Evolutionary conservation across 2,797 vertebrate genomes (phyloP).

Genomic region (Syngnathus rostellatus): DNA sequence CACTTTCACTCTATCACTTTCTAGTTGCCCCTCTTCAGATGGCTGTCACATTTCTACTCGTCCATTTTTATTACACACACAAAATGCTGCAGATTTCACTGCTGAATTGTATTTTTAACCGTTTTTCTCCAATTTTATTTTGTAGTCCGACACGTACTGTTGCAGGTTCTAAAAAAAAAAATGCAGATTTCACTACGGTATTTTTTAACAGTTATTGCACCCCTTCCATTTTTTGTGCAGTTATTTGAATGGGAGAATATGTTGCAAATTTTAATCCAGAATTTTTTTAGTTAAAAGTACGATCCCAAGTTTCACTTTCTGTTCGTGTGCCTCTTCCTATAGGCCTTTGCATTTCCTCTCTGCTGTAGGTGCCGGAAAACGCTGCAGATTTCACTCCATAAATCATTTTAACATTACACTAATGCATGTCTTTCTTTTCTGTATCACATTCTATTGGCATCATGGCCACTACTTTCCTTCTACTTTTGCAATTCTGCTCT

Average conservation of each 20-base stretch:
- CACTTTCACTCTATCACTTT: slow-evolving; percentile 51
- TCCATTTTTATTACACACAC: background rate
- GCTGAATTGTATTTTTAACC: background rate
- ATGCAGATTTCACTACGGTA: no score
- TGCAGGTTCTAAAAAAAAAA: background rate
- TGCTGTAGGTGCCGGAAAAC: background rate
- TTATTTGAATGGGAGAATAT: background rate
- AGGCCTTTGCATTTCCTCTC: background rate
- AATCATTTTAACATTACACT: background rate
- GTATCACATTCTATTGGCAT: background rate
- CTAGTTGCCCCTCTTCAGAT: slow-evolving; percentile 38
- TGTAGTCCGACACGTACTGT: background rate
- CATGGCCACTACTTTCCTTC: background rate
- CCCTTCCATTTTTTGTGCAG: background rate
- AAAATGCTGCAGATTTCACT: background rate
- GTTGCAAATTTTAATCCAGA: background rate
- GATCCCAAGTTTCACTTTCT: slow-evolving; percentile 32
- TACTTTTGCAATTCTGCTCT: background rate
- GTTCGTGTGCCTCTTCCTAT: slow-evolving; percentile 26
- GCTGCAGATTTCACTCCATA: background rate
- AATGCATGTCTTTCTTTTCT: background rate
- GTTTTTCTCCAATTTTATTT: background rate
- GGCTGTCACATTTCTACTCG: slow-evolving; percentile 9
- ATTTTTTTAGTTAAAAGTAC: background rate
- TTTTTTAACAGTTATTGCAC: no score